Evolutionary conservation across 2,797 vertebrate species (phyloP).

Genomic region (Halcyon smyrnensis): DNA sequence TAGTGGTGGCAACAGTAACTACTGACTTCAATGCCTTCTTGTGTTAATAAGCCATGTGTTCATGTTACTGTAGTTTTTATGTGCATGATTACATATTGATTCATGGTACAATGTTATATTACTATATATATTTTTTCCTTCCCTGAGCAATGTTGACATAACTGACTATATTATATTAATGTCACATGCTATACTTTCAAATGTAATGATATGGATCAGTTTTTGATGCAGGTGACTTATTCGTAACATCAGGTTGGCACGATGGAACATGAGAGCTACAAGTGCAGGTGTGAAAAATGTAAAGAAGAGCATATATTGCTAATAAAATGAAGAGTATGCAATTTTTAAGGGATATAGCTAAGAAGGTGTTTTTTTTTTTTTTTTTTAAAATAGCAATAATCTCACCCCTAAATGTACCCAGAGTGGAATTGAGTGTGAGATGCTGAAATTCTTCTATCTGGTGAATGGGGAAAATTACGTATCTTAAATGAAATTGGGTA

Average conservation of each 20-base stretch:
- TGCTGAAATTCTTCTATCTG: background rate
- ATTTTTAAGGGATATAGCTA: background rate
- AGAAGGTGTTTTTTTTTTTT: background rate
- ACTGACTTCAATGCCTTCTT: background rate
- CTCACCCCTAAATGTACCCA: background rate
- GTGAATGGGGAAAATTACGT: background rate
- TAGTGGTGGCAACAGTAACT: background rate
- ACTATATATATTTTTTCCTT: no score
- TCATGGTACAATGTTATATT: no score
- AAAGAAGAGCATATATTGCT: background rate
- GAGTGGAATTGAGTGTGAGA: background rate
- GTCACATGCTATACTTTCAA: background rate
- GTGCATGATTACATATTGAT: background rate
- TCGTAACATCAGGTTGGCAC: background rate
- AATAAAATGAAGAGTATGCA: background rate
- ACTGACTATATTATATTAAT: background rate
- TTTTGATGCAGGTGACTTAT: background rate
- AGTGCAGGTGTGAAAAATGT: background rate
- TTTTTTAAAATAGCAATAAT: background rate
- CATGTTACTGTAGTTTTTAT: background rate
- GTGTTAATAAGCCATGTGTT: background rate
- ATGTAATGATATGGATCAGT: background rate
- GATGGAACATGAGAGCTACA: background rate
- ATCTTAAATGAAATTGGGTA: background rate
- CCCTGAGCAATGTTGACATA: background rate